These are phyloP conservation scores for Zosterops pallidus DNA, from an alignment of 2,113 vertebrate species.

Conservation along the genomic window DNA sequence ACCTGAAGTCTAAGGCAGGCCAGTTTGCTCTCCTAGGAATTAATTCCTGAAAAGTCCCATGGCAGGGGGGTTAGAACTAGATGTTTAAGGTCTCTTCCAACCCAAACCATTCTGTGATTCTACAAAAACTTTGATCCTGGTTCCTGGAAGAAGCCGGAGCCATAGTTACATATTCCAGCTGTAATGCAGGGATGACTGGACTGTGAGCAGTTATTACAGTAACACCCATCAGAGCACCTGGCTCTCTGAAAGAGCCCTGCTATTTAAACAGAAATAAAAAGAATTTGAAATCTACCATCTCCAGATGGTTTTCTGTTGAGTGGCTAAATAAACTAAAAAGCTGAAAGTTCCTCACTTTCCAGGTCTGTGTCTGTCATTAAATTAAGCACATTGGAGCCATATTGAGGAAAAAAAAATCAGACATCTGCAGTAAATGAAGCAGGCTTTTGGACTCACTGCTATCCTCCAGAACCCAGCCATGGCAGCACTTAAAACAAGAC, in stretches of 20 bases:
- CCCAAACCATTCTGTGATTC: not conserved
- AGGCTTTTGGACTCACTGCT: not conserved
- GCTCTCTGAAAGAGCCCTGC: not conserved
- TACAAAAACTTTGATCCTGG: not conserved
- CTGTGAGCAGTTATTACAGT: not conserved
- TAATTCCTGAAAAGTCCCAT: not conserved
- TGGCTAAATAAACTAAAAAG: slow-evolving; percentile 28
- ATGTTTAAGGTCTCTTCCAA: not conserved
- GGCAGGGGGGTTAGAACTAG: not conserved
- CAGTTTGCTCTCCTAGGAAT: not conserved
- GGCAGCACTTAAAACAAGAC: not conserved
- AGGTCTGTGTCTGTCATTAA: not conserved
- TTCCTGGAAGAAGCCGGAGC: not conserved
- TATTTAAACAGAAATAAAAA: not conserved
- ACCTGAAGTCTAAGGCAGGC: not conserved
- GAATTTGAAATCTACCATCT: not conserved
- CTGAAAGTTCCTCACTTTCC: not conserved
- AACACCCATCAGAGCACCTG: not conserved
- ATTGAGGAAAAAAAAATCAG: not conserved
- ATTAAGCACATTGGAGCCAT: not conserved
- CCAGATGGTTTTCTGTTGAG: not conserved
- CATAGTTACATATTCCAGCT: not conserved
- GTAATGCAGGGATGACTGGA: not conserved
- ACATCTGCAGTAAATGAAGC: not conserved
- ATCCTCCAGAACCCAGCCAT: not conserved